These are phyloP conservation scores for Scaptomyza caliginosa DNA, from an alignment of 2,888 invertebrate species.

Conservation along the genomic window DNA sequence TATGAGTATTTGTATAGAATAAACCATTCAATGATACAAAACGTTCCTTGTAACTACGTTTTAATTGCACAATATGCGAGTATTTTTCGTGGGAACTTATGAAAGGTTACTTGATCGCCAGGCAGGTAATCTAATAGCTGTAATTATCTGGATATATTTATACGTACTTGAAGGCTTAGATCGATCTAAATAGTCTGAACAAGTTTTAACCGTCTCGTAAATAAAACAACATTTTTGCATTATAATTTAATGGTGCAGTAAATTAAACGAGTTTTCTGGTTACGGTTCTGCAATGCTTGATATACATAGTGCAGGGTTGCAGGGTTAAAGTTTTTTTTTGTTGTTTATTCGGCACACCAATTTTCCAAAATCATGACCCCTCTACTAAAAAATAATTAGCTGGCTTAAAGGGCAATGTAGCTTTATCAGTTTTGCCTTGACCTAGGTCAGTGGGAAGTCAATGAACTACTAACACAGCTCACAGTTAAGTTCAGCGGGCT, in stretches of 20 bases:
- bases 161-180: conserved; percentile 1
- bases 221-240: conserved; percentile 75
- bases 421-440: conserved; percentile 37
- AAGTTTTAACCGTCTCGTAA: conserved; percentile 51
- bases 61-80: conserved; percentile 20
- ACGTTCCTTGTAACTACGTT: conserved; percentile 40
- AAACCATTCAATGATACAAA: conserved; percentile 23
- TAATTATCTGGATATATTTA: conserved; percentile 43
- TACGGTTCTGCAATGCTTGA: not conserved
- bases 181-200: conserved; percentile 39
- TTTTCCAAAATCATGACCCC: conserved; percentile 45
- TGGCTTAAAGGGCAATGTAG: conserved; percentile 30
- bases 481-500: not conserved
- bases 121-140: conserved; percentile 63
- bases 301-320: conserved; percentile 37
- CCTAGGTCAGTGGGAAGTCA: conserved; percentile 55
- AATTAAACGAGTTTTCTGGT: conserved; percentile 17
- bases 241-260: conserved; percentile 43
- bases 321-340: too few relatives aligned
- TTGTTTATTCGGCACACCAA: conserved; percentile 8
- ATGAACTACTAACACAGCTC: conserved; percentile 31
- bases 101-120: conserved; percentile 67
- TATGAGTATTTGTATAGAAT: not conserved
- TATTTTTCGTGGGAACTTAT: conserved; percentile 39
- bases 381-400: conserved; percentile 14